Conservation (phyloP, 2,797 vertebrate genomes). For the Crocidura indochinensis region DNA sequence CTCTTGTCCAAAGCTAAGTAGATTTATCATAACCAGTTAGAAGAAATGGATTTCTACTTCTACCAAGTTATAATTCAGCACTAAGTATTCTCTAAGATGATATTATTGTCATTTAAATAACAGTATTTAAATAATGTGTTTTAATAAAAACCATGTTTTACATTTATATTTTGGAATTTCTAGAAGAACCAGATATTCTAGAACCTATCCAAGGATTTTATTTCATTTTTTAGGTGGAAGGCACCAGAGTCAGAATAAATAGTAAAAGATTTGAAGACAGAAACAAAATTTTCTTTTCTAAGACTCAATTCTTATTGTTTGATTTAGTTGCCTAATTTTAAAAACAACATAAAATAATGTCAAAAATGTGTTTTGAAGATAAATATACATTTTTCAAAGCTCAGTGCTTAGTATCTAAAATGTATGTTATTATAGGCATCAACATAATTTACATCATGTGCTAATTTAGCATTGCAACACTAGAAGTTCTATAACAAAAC, state of each 20-base stretch:
- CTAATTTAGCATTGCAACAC: neutral
- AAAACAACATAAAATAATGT: slow-evolving; percentile 22
- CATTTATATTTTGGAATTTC: slow-evolving; percentile 22
- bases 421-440: neutral
- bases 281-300: neutral
- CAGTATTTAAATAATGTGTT: neutral
- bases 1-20: neutral
- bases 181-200: neutral
- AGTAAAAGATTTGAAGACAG: neutral
- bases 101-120: neutral
- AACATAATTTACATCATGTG: neutral
- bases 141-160: neutral
- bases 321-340: slow-evolving; percentile 6
- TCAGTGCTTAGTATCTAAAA: neutral
- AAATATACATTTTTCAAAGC: neutral
- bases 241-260: neutral
- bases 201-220: neutral
- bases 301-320: neutral
- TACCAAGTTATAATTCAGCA: neutral
- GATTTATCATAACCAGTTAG: neutral
- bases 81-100: neutral
- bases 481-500: neutral
- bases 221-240: neutral
- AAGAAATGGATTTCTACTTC: no score
- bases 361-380: slow-evolving; percentile 36